Base-by-base conservation (phyloP, 2,113 vertebrate species). In the Halichoeres trimaculatus region DNA sequence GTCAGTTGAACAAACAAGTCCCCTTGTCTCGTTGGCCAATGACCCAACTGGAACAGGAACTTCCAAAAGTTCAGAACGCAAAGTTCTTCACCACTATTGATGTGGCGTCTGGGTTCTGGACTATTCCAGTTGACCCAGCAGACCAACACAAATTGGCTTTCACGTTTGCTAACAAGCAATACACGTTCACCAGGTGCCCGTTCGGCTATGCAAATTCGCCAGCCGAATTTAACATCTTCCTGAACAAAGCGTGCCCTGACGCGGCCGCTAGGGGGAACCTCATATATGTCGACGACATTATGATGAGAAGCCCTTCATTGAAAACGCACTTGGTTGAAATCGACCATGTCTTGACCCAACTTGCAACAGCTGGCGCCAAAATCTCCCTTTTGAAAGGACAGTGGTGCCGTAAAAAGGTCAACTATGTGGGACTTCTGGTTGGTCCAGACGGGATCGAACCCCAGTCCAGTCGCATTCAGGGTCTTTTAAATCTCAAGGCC, bases 351-450 rank as follows among this genome's bases (percentile, higher is more conserved):
- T 22, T 43, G 0, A 10, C 13, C 6, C 50, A 66, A 4, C 48
- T 53, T 0, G 4, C 34, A 0, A 9, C 11, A 1, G 19, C 62
- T 2, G 45, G 62, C 3, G 47, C 62, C 26, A 52, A 64, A 45
- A 1, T 50, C 2, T 24, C 19, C 2, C 10, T 43, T 11, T 3
- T 12, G 22, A 23, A 43, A 8, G 38, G 57, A 11, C 52, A 54
- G 14, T 81, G 70, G 59, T 61, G n/a, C 17, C n/a, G 26, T 11
- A 58, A 40, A 2, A 61, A 70, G 9, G 59, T 81, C 1, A 30
- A 76, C 2, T 81, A 76, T 2, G 53, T 81, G 3, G 70, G 59
- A 0, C 48, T 70, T 1, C n/a, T 53, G 2, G 64, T 74, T 0
- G 34, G 66, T 11, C 4, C 67, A 1, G 6, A 62, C 14, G 61